Base-by-base conservation (phyloP, 2,113 vertebrate species). In the Silurus glanis region DNA sequence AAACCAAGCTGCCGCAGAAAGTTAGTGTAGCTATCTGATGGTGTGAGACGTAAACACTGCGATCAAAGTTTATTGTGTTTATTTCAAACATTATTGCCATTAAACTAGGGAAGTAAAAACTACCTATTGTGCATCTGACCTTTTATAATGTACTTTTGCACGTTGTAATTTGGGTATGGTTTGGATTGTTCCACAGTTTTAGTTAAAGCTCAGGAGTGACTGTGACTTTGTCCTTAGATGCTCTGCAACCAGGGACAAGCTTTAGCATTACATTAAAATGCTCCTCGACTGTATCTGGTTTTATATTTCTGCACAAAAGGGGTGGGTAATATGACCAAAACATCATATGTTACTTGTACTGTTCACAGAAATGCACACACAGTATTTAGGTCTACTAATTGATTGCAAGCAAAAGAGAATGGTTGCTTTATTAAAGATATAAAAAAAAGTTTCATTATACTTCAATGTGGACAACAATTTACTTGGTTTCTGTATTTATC, bases 1-100 rank as follows among this genome's bases (percentile, higher is more conserved):
- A 93, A 92, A 93, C 82, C 55, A 71, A 85, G 45, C 83, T 75
- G 80, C 85, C 8, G 9, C 66, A 75, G 37, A 37, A 62, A 88
- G 88, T 86, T 83, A 83, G 59, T 69, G 62, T 58, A 76, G 76
- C 51, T 71, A 51, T 66, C 58, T 74, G 64, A 53, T 80, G 4
- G 67, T 82, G 83, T 10, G 37, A 23, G 17, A 14, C 49, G 21
- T 67, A 55, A 66, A 85, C 47, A 62, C 4, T 23, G 55, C 21
- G 37, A 62, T 56, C 64, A 75, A 6, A 28, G 62, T 83, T 80
- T 9, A 6, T 87, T 59, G 12, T 0, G 6, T 61, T 83, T 79
- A 8, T 47, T 69, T 67, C n/a, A 23, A 49, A 37, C 23, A n/a
- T 69, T 53, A 55, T 16, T 78, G 23, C 23, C n/a, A 25, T 55